Percentiles rank a stretch among this genome's conserved stretches.
phyloP scores from a whole-genome alignment of 1,140 invertebrate species.

The Eumaeus atala region DNA sequence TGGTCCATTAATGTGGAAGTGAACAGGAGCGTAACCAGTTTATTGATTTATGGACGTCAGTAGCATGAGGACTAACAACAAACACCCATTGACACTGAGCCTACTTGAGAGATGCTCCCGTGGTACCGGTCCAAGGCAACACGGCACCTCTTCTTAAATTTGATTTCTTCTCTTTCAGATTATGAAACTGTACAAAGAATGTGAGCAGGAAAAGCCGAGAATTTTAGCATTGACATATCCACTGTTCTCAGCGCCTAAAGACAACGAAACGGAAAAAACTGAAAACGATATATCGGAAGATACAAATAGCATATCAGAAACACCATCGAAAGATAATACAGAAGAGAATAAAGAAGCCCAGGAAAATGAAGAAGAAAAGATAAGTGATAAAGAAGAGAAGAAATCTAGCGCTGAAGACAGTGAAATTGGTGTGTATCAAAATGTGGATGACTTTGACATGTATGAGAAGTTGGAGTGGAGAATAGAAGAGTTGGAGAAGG shows the following conservation, averaged over 20 bases:
- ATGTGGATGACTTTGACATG: slow-evolving; percentile 58
- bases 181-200: slow-evolving; percentile 48
- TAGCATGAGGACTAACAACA: no score
- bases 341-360: slow-evolving; percentile 14
- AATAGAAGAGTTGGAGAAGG: slow-evolving; percentile 50
- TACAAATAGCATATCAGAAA: slow-evolving; percentile 9
- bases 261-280: slow-evolving; percentile 14
- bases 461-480: slow-evolving; percentile 63
- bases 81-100: no score
- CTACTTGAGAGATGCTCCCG: no score
- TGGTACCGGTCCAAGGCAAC: no score
- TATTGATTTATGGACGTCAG: no score
- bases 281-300: slow-evolving; percentile 12
- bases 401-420: background rate
- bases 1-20: no score
- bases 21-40: no score
- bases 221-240: slow-evolving; percentile 56
- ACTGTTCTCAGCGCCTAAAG: slow-evolving; percentile 41
- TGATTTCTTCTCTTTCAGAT: slow-evolving; percentile 36
- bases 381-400: slow-evolving; percentile 12
- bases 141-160: background rate
- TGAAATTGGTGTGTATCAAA: slow-evolving; percentile 31
- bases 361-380: slow-evolving; percentile 13
- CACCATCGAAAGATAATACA: slow-evolving; percentile 15
- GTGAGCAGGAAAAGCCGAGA: slow-evolving; percentile 33